These are phyloP conservation scores for Helleia helle DNA, from an alignment of 2,888 invertebrate species.

Conservation along the genomic window DNA sequence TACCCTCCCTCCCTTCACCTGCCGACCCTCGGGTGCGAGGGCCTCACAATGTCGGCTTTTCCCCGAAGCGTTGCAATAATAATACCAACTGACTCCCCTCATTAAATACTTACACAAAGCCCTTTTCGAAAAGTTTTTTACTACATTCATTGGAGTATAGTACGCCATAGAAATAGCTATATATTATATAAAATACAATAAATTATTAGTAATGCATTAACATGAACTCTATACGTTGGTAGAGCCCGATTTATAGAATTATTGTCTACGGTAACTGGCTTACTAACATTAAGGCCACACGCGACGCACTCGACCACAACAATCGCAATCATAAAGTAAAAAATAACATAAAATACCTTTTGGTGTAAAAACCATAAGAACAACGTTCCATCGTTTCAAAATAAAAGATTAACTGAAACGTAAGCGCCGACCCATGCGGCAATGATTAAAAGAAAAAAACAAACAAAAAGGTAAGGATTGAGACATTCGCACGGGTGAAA, in stretches of 20 bases:
- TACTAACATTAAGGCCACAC: slow-evolving; percentile 40
- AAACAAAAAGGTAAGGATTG: slow-evolving; percentile 67
- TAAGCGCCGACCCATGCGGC: slow-evolving; percentile 71
- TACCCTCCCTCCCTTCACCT: slow-evolving; percentile 60
- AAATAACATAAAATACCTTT: slow-evolving; percentile 81
- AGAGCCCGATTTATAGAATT: not conserved
- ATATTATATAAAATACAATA: not conserved
- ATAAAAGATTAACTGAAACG: slow-evolving; percentile 72
- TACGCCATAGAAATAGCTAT: not conserved
- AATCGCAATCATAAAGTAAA: slow-evolving; percentile 64
- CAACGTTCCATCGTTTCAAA: slow-evolving; percentile 85
- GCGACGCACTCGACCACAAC: slow-evolving; percentile 57
- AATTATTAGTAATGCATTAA: not conserved
- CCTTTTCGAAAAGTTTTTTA: slow-evolving; percentile 21
- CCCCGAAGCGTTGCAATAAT: slow-evolving; percentile 60
- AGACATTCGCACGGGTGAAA: slow-evolving; percentile 73
- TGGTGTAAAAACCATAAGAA: slow-evolving; percentile 86
- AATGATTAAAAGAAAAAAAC: slow-evolving; percentile 60
- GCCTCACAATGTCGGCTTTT: slow-evolving; percentile 61
- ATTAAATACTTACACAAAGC: slow-evolving; percentile 19
- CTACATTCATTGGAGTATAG: slow-evolving; percentile 13
- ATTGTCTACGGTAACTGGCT: not conserved
- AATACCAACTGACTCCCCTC: slow-evolving; percentile 38
- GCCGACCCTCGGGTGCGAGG: slow-evolving; percentile 60
- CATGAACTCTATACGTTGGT: not conserved